Base-by-base conservation (phyloP, 2,888 invertebrate genomes). In the Limnephilus rhombicus region DNA sequence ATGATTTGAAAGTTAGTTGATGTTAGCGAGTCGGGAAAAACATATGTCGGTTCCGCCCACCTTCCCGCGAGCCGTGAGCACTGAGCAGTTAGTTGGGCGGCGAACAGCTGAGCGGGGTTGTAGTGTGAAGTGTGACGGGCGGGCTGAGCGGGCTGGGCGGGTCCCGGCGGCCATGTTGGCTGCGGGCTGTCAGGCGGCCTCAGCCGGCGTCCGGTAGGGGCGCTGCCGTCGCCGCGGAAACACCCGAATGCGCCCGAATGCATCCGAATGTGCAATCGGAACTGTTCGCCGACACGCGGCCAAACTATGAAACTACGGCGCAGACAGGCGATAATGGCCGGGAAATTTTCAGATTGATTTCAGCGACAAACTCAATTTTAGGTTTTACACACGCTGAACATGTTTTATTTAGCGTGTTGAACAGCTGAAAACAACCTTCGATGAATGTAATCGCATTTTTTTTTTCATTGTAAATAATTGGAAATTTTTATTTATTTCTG, bases 31-130 rank as follows among this genome's bases (percentile, higher is more conserved):
- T 34, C 91, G 41, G 90, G 68, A 68, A 90, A 90, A 91, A 92
- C 93, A 92, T 92, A 91, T 93, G 93, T 89, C 93, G 93, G 93
- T 88, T 88, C 93, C 93, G 92, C 92, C 93, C 93, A 90, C 93
- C 92, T 87, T 37, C 83, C 83, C 83, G 83, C 37, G 37, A 41
- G 34, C 37, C 18, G 83, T 34, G 37, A 83, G 24, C 34, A 41
- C 83, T 83, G 45, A 86, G 29, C 45, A 29, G 82, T 82, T 34
- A 34, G 29, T 29, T 18, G 31, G 7, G 34, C 82, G 29, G 82
- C 82, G 90, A 91, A 90, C 92, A 93, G 92, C 92, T 93, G 92
- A 90, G 89, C 80, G 85, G 34, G 68, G 53, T 53, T 53, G 80
- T 41, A 87, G 91, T 53, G 81, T 53, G 91, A 87, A 85, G 41